Base-by-base conservation (phyloP, 1,140 invertebrate species). In the Musca vetustissima region DNA sequence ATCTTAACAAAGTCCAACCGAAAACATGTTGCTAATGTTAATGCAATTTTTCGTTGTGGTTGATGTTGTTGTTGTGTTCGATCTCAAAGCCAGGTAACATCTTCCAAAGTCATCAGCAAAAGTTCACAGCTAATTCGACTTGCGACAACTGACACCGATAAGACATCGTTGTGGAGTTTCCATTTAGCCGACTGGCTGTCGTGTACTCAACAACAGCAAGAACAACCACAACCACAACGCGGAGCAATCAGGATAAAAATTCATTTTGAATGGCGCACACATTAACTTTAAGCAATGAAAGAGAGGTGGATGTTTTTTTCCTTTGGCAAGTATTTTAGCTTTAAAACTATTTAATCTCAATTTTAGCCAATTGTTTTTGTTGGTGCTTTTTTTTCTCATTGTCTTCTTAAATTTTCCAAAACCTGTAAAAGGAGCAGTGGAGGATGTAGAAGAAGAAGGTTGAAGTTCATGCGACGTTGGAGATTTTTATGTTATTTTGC, bases 71-170 rank as follows among this genome's bases (percentile, higher is more conserved):
- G n/a, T n/a, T n/a, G n/a, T n/a, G n/a, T n/a, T n/a, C 36, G 4
- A 13, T 43, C 36, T 7, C 36, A 3, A 11, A 13, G 36, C 36
- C 36, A 43, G 11, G 36, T 11, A 32, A 32, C 36, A 43, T 43
- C 36, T 43, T 43, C 36, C 36, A 43, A 43, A 43, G 36, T 13
- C 28, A 61, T 61, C 57, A 36, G 11, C n/a, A 19, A 57, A 61
- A 61, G 36, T 28, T 61, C 57, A 61, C 36, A 28, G 25, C 28
- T 61, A 61, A 61, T 61, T 21, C 32, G 36, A 36, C 57, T 61
- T 19, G 28, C 57, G 57, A 61, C 57, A 61, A 61, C 57, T 36
- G 36, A 61, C 57, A 61, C 57, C 57, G 57, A 61, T 61, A 59
- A 59, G 55, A 32, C 25, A 36, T 43, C 36, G 36, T 43, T 19